phyloP scores from a whole-genome alignment of 2,888 invertebrate genomes.

The Galerucella calmariensis region DNA sequence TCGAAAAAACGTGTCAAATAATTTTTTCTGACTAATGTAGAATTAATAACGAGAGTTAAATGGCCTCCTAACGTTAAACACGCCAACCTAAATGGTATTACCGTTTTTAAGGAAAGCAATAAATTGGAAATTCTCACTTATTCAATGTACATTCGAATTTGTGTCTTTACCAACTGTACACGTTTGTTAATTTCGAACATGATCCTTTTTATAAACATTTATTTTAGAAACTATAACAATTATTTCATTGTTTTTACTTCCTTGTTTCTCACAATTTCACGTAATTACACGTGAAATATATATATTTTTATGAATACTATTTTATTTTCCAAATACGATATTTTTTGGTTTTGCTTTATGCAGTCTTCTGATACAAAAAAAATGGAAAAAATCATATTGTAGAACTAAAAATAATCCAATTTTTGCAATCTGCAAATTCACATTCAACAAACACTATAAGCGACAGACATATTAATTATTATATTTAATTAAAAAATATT shows the following conservation, averaged over 20 bases:
- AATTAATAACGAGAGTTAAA: conserved; percentile 46
- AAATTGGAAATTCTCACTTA: conserved; percentile 38
- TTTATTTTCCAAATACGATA: too few relatives aligned
- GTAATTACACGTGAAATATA: background rate
- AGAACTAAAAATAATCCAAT: too few relatives aligned
- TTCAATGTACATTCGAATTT: conserved; percentile 22
- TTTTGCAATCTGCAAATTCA: too few relatives aligned
- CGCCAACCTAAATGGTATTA: conserved; percentile 43
- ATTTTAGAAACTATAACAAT: conserved; percentile 27
- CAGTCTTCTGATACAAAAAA: too few relatives aligned
- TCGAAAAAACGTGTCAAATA: conserved; percentile 44
- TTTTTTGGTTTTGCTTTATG: too few relatives aligned
- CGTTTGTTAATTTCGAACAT: conserved; percentile 42
- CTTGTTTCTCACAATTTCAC: conserved; percentile 1
- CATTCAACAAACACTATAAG: too few relatives aligned
- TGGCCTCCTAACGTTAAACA: conserved; percentile 46
- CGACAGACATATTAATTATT: too few relatives aligned
- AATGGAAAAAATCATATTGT: too few relatives aligned
- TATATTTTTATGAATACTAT: background rate
- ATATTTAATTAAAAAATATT: too few relatives aligned
- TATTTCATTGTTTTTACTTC: conserved; percentile 14
- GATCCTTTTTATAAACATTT: conserved; percentile 49
- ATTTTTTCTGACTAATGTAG: conserved; percentile 43
- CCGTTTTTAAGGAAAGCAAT: conserved; percentile 44
- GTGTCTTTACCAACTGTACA: conserved; percentile 27